Base-by-base conservation (phyloP, 2,888 invertebrate species). In the Blastobasis lacticolella region DNA sequence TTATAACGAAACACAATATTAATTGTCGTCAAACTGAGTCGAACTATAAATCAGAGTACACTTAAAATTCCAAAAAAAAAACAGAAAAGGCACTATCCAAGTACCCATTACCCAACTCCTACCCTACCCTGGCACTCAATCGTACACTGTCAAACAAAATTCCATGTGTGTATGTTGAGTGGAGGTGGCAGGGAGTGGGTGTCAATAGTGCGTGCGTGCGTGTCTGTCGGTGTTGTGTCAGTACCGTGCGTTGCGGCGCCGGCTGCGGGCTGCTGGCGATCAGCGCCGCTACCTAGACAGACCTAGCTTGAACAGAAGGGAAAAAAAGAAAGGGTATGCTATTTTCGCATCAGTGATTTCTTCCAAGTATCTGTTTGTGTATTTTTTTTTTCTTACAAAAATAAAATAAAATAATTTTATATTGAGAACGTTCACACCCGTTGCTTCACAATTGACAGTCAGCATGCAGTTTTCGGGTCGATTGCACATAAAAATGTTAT, bases 261-360 rank as follows among this genome's bases (percentile, higher is more conserved):
- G 72, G 73, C 76, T 75, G 78, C 77, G 76, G 75, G 78, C 77
- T 69, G 72, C 75, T 78, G 70, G 75, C 83, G 69, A 76, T 73
- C 63, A 75, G 63, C 67, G 74, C 68, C 76, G 78, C 87, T 83
- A 88, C 88, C 88, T 89, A 87, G 84, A 88, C 86, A 85, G 86
- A 89, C 88, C 89, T 88, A 87, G 87, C 87, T 88, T 88, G 85
- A 89, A 88, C 87, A 88, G 78, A 88, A 78, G 81, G 82, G 83
- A 73, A 83, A 82, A 79, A 82, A 83, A 81, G 79, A 87, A 86
- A 85, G 76, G 83, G 77, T 78, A 81, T 82, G 86, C 81, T 78
- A 71, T 75, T 86, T 78, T 78, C 84, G 85, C 78, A 87, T 88
- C 86, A 88, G 86, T 88, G 77, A 82, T 82, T 82, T 87, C 83